Base-by-base conservation (phyloP, 2,888 invertebrate species). In the Lasiommata megera region DNA sequence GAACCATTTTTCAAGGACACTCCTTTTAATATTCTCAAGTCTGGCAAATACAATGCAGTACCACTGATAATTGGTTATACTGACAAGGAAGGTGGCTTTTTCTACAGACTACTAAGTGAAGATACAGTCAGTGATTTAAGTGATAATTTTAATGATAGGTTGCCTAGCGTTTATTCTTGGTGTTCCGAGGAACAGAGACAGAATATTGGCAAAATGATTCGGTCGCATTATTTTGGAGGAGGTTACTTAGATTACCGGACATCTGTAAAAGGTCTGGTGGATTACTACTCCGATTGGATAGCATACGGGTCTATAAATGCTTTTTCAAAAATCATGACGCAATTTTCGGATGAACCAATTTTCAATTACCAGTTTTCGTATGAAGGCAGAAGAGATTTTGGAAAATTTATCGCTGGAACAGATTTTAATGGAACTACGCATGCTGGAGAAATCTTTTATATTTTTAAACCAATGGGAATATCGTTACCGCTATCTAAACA, bases 371-470 rank as follows among this genome's bases (percentile, higher is more conserved):
- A 83, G 54, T 88, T 89, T 61, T 68, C 80, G 0, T 88, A 86
- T 59, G 75, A 80, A 56, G 89, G 89, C 1, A 70, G 64, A 12
- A 74, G 89, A 14, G 87, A 88, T 60, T 84, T 83, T 36, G 81
- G 79, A 0, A 86, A 79, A 59, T 58, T 62, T 0, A 38, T 83
- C 0, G 77, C 82, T 6, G 78, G 80, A 0, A 54, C 61, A 3
- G 54, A 66, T 1, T 28, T 76, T 54, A 59, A 60, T 1, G 86
- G 85, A 0, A 80, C 85, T 0, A 75, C 84, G 0, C 90, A 90
- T 61, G 76, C 82, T 0, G 90, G 87, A 47, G 90, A 90, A 54
- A 58, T 88, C 9, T 88, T 89, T 70, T 90, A 90, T 71, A 56
- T 87, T 29, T 89, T 87, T 71, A 84, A 83, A 63, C 90, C 89